Conservation (phyloP, 1,140 invertebrate species). For the Copidosoma floridanum region DNA sequence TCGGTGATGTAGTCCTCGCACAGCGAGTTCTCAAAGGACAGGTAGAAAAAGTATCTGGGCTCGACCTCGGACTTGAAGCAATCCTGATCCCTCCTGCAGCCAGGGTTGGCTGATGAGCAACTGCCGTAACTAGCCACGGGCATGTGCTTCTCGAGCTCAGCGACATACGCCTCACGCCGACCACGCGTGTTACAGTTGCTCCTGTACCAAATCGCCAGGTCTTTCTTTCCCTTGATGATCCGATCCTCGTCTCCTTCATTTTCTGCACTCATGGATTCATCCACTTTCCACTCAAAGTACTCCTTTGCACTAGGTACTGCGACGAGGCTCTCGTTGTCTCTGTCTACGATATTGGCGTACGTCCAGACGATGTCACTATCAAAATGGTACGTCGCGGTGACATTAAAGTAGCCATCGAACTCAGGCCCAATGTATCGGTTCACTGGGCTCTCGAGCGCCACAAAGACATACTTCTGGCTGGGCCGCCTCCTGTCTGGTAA, state of each 20-base stretch:
- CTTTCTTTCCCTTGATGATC: slow-evolving; percentile 37
- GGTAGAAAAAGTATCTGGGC: slow-evolving; percentile 65
- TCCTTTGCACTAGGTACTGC: slow-evolving; percentile 2
- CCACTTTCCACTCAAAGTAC: background rate
- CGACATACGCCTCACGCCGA: slow-evolving; percentile 58
- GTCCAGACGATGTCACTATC: slow-evolving; percentile 65
- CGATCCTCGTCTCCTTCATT: background rate
- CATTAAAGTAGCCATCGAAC: slow-evolving; percentile 57
- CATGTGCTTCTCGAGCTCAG: slow-evolving; percentile 60
- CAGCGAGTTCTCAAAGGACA: slow-evolving; percentile 68
- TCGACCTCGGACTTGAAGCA: slow-evolving; percentile 53
- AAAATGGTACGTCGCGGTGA: slow-evolving; percentile 65
- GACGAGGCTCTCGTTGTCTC: slow-evolving; percentile 31
- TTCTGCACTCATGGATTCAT: background rate
- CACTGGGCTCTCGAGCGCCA: slow-evolving; percentile 42
- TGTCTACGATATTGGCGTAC: slow-evolving; percentile 48
- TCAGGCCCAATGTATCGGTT: slow-evolving; percentile 31
- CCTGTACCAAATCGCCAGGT: slow-evolving; percentile 64
- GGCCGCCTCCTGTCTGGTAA: slow-evolving; percentile 25
- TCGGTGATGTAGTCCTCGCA: slow-evolving; percentile 66
- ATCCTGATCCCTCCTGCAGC: slow-evolving; percentile 42
- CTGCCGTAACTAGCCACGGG: slow-evolving; percentile 69
- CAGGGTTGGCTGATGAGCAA: slow-evolving; percentile 53
- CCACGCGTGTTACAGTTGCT: slow-evolving; percentile 63
- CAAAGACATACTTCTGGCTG: slow-evolving; percentile 40